Evolutionary conservation across 2,888 invertebrate species (phyloP).

Genomic region (Andrena dorsata): DNA sequence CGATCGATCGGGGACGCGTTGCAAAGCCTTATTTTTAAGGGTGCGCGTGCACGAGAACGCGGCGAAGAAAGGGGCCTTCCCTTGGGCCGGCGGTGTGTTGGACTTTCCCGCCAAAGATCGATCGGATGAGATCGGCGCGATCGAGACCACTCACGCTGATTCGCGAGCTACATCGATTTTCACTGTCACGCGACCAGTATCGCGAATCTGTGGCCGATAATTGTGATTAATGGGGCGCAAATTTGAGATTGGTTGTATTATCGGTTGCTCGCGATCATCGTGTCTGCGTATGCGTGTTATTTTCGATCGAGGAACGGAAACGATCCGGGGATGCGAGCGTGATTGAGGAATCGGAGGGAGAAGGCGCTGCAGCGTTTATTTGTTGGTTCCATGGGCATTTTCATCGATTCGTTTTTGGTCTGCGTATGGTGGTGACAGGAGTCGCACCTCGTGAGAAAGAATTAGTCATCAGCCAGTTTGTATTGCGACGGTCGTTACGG

Average conservation of each 20-base stretch:
- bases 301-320: too few species aligned
- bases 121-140: not conserved
- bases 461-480: not conserved
- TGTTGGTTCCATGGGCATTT: too few species aligned
- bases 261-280: not conserved
- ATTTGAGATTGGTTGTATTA: not conserved
- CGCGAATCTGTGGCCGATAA: not conserved
- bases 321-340: too few species aligned
- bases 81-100: not conserved
- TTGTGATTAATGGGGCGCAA: not conserved
- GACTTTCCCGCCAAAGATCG: not conserved
- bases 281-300: too few species aligned
- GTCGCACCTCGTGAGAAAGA: not conserved
- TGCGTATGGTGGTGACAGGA: too few species aligned
- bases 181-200: not conserved
- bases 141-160: not conserved
- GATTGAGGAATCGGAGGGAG: too few species aligned
- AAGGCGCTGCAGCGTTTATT: too few species aligned
- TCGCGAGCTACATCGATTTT: not conserved
- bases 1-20: constrained; percentile 13
- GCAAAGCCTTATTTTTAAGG: constrained; percentile 19
- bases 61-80: constrained; percentile 9
- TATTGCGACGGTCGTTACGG: not conserved
- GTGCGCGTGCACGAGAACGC: not conserved
- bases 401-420: too few species aligned